phyloP scores from a whole-genome alignment of 1,140 invertebrate species.

The Ostrea edulis region DNA sequence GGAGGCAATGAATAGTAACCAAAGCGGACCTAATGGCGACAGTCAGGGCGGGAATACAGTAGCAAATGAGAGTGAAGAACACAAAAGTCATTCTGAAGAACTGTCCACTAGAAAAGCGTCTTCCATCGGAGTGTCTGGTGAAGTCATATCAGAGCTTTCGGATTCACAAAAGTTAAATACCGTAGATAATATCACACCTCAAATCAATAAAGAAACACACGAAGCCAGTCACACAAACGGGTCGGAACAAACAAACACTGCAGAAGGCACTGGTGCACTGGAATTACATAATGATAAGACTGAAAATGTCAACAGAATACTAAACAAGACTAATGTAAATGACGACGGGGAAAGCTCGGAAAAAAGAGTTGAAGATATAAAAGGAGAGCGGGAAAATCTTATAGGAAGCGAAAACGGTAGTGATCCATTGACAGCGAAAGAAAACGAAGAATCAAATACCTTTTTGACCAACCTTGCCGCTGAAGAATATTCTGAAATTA shows the following conservation, averaged over 20 bases:
- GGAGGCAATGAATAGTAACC: conserved; percentile 1
- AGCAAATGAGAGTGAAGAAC: conserved; percentile 15
- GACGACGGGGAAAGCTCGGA: not conserved
- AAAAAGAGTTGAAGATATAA: not conserved
- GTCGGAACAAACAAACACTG: not conserved
- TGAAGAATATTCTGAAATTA: not conserved
- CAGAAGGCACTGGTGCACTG: not conserved
- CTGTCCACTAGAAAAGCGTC: not conserved
- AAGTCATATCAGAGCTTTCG: not conserved
- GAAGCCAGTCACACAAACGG: not conserved
- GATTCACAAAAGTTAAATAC: conserved; percentile 29
- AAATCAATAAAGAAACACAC: not conserved
- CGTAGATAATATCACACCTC: not conserved
- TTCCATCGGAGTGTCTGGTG: not conserved
- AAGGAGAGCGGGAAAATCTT: not conserved
- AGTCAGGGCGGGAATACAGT: not conserved
- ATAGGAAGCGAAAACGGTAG: not conserved
- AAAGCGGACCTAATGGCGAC: conserved; percentile 26
- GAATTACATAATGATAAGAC: not conserved
- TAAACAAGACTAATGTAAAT: not conserved
- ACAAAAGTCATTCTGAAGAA: conserved; percentile 24
- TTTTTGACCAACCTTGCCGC: not conserved
- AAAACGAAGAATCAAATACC: conserved; percentile 6
- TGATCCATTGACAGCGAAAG: not conserved
- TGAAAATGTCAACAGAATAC: not conserved